These are phyloP conservation scores for Sphinx pinastri DNA, from an alignment of 2,888 invertebrate genomes.

Conservation along the genomic window DNA sequence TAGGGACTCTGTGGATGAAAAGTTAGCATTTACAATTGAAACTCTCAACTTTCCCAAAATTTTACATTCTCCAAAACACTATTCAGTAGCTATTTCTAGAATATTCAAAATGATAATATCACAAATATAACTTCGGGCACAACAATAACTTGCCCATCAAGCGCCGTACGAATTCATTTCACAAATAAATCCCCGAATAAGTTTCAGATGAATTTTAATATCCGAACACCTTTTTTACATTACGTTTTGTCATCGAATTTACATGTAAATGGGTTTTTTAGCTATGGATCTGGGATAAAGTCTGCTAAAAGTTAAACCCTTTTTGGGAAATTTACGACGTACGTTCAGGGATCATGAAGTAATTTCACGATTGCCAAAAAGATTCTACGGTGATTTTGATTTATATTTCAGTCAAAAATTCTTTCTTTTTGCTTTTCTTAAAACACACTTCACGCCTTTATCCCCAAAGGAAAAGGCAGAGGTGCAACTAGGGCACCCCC, in stretches of 20 bases:
- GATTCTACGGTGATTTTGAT: background rate
- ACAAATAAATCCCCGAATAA: slow-evolving; percentile 18
- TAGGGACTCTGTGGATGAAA: too few relatives aligned
- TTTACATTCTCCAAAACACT: background rate
- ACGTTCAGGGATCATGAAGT: background rate
- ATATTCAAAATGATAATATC: background rate
- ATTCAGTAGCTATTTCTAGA: background rate
- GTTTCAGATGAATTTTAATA: slow-evolving; percentile 20
- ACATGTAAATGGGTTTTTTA: slow-evolving; percentile 20
- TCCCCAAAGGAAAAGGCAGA: too few relatives aligned
- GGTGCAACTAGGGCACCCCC: too few relatives aligned
- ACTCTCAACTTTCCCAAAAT: background rate
- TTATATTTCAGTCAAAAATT: background rate
- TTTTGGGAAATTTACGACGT: slow-evolving; percentile 1
- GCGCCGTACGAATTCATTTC: background rate
- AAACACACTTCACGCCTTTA: too few relatives aligned
- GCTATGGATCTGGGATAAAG: slow-evolving; percentile 4
- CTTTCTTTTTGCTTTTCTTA: too few relatives aligned
- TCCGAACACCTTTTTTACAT: slow-evolving; percentile 8
- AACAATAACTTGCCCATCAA: slow-evolving; percentile 13
- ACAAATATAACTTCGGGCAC: background rate
- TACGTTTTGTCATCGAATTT: slow-evolving; percentile 9
- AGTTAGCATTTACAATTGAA: background rate
- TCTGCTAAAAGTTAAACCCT: slow-evolving; percentile 6
- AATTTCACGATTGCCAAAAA: background rate